Conservation (phyloP, 2,888 invertebrate genomes). For the Sphaeridia pumilis region DNA sequence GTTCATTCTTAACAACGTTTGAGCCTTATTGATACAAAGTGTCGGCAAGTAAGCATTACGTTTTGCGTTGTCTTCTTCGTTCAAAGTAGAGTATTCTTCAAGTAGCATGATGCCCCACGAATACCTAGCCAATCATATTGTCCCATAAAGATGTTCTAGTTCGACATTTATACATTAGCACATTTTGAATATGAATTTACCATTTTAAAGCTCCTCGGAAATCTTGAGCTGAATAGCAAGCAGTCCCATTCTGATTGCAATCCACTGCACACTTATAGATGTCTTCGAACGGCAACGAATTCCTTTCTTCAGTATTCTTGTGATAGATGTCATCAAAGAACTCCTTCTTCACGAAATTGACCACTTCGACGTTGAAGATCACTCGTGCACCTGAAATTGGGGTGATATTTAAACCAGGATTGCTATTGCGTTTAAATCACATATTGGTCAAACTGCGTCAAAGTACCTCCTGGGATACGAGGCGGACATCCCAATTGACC, state of each 20-base stretch:
- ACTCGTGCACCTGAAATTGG: conserved; percentile 50
- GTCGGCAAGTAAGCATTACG: conserved; percentile 53
- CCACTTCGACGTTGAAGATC: conserved; percentile 59
- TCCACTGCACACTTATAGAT: conserved; percentile 50
- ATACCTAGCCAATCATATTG: conserved; percentile 1
- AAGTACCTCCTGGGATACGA: conserved; percentile 60
- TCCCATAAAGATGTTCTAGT: not conserved
- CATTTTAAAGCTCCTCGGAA: conserved; percentile 26
- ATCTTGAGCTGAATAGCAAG: conserved; percentile 45
- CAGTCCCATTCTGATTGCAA: conserved; percentile 53
- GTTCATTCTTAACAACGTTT: conserved; percentile 54
- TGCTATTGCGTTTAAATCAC: no score
- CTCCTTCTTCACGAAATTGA: conserved; percentile 49
- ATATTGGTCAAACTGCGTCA: no score
- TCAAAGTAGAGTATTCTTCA: conserved; percentile 52
- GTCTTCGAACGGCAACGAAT: conserved; percentile 47
- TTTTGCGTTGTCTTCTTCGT: conserved; percentile 53
- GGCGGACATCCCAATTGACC: conserved; percentile 64
- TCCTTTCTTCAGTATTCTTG: conserved; percentile 47
- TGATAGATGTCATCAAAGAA: conserved; percentile 43
- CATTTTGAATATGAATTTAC: no score
- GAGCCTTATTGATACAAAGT: conserved; percentile 58
- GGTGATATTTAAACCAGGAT: no score
- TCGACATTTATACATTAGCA: no score
- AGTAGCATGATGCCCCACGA: conserved; percentile 45